phyloP scores from a whole-genome alignment of 2,888 invertebrate genomes.

The Clepsis dumicolana region DNA sequence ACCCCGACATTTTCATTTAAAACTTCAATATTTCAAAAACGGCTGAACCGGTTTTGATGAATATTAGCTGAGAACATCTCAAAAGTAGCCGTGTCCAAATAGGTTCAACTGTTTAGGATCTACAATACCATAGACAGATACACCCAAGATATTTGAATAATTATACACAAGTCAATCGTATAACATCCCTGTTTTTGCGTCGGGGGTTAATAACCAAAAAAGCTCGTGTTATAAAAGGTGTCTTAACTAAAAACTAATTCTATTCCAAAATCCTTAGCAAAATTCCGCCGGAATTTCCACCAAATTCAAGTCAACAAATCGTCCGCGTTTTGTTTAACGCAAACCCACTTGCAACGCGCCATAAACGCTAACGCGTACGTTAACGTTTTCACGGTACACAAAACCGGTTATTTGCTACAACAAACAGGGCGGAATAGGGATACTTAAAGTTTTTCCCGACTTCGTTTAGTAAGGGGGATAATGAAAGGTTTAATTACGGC shows the following conservation, averaged over 20 bases:
- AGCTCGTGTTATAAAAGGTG: too few species aligned
- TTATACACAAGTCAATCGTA: too few species aligned
- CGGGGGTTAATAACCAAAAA: too few species aligned
- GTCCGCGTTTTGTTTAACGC: constrained; percentile 34
- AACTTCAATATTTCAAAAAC: too few species aligned
- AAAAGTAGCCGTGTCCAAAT: too few species aligned
- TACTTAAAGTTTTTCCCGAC: constrained; percentile 24
- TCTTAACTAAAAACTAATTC: not conserved
- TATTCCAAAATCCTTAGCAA: not conserved
- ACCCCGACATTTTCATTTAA: too few species aligned
- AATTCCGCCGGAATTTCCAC: not conserved
- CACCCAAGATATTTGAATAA: too few species aligned
- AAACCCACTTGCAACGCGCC: constrained; percentile 21
- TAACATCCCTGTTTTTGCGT: too few species aligned
- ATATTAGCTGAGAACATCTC: too few species aligned
- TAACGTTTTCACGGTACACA: constrained; percentile 38
- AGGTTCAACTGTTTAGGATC: too few species aligned
- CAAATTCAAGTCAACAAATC: constrained; percentile 19
- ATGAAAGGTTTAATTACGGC: constrained; percentile 1
- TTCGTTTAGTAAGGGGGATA: constrained; percentile 1
- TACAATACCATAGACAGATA: too few species aligned
- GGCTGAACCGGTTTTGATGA: too few species aligned
- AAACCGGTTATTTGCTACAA: constrained; percentile 20
- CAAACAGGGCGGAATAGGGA: constrained; percentile 7
- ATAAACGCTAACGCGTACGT: constrained; percentile 37